Conservation (phyloP, 1,140 invertebrate genomes). For the Drosophila nebulosa region DNA sequence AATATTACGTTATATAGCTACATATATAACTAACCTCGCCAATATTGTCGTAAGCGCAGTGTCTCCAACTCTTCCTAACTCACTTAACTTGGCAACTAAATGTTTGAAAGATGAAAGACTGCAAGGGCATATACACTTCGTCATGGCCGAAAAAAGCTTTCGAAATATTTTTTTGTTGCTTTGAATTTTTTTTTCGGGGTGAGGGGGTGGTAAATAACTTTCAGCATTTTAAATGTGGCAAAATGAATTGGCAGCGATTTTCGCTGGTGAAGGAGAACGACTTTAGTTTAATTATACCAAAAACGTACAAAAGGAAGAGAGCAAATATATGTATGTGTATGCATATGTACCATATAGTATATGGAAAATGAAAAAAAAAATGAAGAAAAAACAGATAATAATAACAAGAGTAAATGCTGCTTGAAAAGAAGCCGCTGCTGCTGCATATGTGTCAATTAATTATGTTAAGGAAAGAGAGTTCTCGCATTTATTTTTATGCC, state of each 20-base stretch:
- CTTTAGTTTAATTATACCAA: conserved; percentile 68
- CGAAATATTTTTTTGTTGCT: neutral
- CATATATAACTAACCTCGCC: too few relatives aligned
- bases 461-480: neutral
- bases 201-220: conserved; percentile 72
- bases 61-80: too few relatives aligned
- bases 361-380: neutral
- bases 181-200: neutral
- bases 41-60: too few relatives aligned
- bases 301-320: neutral
- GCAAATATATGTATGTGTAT: neutral
- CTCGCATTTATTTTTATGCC: neutral
- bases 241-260: conserved; percentile 76
- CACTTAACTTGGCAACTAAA: too few relatives aligned
- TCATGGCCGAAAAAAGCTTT: too few relatives aligned
- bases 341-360: neutral
- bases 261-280: conserved; percentile 4
- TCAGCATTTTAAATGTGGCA: conserved; percentile 75
- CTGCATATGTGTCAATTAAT: conserved; percentile 1
- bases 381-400: neutral
- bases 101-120: too few relatives aligned
- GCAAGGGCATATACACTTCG: too few relatives aligned
- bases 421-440: neutral
- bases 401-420: conserved; percentile 1
- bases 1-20: too few relatives aligned